phyloP scores from a whole-genome alignment of 2,113 vertebrate species.

The Ondatra zibethicus region DNA sequence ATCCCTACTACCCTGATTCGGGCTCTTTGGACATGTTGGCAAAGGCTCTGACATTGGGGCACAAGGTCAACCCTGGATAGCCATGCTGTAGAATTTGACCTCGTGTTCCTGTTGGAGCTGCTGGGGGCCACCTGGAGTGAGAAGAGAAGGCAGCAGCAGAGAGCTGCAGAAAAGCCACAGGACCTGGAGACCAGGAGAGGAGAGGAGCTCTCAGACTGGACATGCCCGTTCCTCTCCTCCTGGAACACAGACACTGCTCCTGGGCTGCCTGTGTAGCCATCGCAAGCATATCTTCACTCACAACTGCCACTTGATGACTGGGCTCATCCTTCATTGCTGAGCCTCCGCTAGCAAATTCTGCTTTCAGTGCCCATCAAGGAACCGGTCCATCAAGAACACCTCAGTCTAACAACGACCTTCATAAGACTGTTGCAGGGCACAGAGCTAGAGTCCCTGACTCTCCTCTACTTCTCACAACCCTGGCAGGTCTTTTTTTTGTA shows the following conservation, averaged over 20 bases:
- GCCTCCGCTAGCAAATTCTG: neutral
- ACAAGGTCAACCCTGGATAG: neutral
- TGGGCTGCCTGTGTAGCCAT: neutral
- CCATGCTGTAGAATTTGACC: neutral
- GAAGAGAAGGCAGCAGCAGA: neutral
- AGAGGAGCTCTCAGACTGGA: neutral
- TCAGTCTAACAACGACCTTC: neutral
- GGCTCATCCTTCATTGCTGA: neutral
- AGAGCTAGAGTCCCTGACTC: rapidly evolving
- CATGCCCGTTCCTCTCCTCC: rapidly evolving
- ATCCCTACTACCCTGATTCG: neutral
- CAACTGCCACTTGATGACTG: too few species aligned
- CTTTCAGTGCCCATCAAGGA: neutral
- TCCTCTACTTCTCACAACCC: neutral
- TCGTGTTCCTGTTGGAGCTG: neutral
- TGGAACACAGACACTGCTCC: neutral
- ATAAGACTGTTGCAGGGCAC: neutral
- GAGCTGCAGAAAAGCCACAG: neutral
- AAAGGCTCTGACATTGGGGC: neutral
- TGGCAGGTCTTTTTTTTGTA: neutral
- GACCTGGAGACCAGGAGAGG: neutral
- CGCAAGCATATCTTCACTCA: neutral
- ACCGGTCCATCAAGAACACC: neutral
- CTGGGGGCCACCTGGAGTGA: neutral
- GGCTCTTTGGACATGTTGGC: neutral